Evolutionary conservation across 2,797 vertebrate species (phyloP), one percentile per base, ranked within the genome.

Genomic region (Rhabdophis nuchalis): DNA sequence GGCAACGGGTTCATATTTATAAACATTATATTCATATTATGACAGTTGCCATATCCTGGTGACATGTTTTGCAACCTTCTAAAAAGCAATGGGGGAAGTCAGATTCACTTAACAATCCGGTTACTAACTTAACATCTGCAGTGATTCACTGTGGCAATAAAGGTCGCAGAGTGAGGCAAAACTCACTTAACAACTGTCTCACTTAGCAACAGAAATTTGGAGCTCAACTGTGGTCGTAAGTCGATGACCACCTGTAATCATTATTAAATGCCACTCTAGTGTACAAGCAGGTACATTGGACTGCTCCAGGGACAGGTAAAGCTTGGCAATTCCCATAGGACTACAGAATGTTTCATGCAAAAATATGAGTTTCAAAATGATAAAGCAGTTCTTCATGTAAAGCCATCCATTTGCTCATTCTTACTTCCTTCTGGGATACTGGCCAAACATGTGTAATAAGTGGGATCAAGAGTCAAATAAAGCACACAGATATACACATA

Each of bases 391-490:
- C 56, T 88, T 88, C 57, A 86, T 57, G 58, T 86, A 50, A 92
- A 89, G 52, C 77, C 29, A 68, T 14, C 88, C 52, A 89, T 50
- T 23, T n/a, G 20, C 27, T 77, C 36, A 82, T 82, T 77, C 36
- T n/a, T 88, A 46, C 29, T 92, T 92, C 77, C 82, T 92, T 86
- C 85, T 92, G 82, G 82, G 92, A 90, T 41, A 57, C 29, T 27
- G 20, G 88, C 60, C 82, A 92, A 90, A 86, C 52, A 20, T 86
- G 27, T 50, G 87, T 60, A 86, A 90, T 64, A 77, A 87, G 14
- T 87, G 46, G 89, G 56, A 90, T 32, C 54, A 87, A 77, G 60
- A 58, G 50, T 68, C 82, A 86, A 89, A 64, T 54, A 50, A 50
- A 57, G 36, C 32, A 50, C 52, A 58, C 12, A 92, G 82, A 86